Base-by-base conservation (phyloP, 2,888 invertebrate genomes). In the Hypena proboscidalis region DNA sequence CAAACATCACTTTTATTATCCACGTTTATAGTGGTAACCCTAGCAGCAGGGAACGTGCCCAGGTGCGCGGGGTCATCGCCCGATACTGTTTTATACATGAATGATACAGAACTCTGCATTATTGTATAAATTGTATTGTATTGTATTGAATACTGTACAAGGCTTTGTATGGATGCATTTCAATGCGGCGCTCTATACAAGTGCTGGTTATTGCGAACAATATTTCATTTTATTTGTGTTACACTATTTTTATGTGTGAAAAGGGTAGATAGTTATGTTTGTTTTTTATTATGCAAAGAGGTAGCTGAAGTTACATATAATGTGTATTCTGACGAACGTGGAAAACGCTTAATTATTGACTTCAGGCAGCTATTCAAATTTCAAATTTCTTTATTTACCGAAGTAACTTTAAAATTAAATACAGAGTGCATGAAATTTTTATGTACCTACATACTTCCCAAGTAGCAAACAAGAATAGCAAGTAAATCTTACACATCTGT, bases 21-120 rank as follows among this genome's bases (percentile, higher is more conserved):
- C 17, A 17, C 17, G 5, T 14, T 14, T 9, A 6, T 5, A 10
- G 29, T 57, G 63, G 0, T 62, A 76, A 14, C 78, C 78, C 74
- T 77, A 25, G 1, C 1, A 13, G 31, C n/a, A 54, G 63, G 57
- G 64, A 62, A 55, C 63, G 61, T 53, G 63, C 72, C 77, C 77
- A 77, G 77, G 77, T 76, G 76, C 53, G 48, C 41, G 41, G 59
- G 76, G 68, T 79, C 74, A 56, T 40, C 37, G 77, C 33, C 29
- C 56, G 36, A 51, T 43, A 38, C 35, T 43, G 46, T 37, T 39
- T 42, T 43, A 30, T 33, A 37, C 17, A 33, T 38, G 22, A 33
- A 29, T 23, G 33, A 38, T 37, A 37, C 22, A 21, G 13, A 27
- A n/a, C 14, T n/a, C 8, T 10, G 23, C 13, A n/a, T n/a, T n/a